Percentiles rank a stretch among this genome's conserved stretches.
Conservation (phyloP, 1,140 invertebrate species). For the Neoseiulus cucumeris region DNA sequence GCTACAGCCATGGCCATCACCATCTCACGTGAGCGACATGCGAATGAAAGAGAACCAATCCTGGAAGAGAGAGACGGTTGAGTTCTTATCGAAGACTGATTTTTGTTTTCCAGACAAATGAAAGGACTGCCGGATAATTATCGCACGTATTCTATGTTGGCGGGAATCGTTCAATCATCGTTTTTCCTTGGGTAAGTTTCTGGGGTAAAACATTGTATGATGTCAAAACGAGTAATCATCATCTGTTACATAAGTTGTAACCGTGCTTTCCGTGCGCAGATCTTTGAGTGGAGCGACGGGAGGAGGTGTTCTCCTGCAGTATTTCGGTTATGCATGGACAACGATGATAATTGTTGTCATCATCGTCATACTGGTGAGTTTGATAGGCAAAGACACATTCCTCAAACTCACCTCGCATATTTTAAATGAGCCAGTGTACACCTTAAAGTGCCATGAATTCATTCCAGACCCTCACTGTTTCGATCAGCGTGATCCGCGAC, state of each 20-base stretch:
- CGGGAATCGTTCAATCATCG: neutral
- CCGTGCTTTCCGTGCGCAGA: no score
- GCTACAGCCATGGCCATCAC: neutral
- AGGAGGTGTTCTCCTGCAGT: neutral
- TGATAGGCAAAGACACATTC: no score
- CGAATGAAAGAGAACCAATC: neutral
- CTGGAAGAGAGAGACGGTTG: neutral
- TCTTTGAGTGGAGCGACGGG: neutral
- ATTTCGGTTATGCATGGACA: neutral
- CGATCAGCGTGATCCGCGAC: no score
- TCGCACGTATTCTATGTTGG: neutral
- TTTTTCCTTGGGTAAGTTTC: conserved; percentile 10
- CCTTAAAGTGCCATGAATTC: no score
- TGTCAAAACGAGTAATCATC: no score
- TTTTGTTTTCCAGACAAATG: neutral
- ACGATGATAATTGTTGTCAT: neutral
- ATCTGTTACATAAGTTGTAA: no score
- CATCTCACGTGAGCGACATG: neutral
- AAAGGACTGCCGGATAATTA: neutral
- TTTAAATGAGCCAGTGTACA: no score
- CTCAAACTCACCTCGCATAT: no score
- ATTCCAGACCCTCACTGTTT: no score
- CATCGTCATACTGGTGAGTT: neutral
- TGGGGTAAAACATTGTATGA: no score
- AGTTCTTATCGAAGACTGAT: neutral